Evolutionary conservation across 2,888 invertebrate genomes (phyloP).

Genomic region (Argyresthia albistria): DNA sequence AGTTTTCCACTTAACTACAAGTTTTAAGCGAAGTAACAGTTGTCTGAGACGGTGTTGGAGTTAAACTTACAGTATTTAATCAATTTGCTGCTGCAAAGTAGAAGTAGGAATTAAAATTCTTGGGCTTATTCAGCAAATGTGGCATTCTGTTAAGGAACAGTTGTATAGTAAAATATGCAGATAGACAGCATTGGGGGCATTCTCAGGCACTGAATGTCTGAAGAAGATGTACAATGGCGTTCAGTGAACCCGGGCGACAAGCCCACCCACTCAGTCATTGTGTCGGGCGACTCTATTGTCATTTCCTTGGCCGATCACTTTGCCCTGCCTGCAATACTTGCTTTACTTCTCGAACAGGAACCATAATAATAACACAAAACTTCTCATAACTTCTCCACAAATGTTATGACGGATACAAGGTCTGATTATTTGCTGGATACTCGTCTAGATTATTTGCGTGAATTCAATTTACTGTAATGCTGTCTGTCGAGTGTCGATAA

Average conservation of each 20-base stretch:
- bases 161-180: not conserved
- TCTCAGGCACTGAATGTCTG: constrained; percentile 8
- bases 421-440: too few species aligned
- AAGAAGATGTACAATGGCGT: constrained; percentile 58
- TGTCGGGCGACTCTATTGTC: constrained; percentile 43
- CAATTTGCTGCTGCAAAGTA: not conserved
- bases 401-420: too few species aligned
- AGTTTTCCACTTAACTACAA: constrained; percentile 1
- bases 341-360: not conserved
- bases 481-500: too few species aligned
- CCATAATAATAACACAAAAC: too few species aligned
- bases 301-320: constrained; percentile 29
- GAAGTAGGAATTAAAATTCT: constrained; percentile 26
- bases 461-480: too few species aligned
- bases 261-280: constrained; percentile 49
- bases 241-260: constrained; percentile 47
- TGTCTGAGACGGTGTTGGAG: not conserved
- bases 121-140: not conserved
- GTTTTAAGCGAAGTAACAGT: not conserved
- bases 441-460: too few species aligned
- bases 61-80: not conserved
- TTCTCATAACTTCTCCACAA: too few species aligned
- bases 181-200: not conserved
- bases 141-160: not conserved
- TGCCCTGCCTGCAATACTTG: constrained; percentile 10